Percentiles rank a stretch among this genome's conserved stretches.
Conservation (phyloP, 2,797 vertebrate genomes). For the Channallabes apus region DNA sequence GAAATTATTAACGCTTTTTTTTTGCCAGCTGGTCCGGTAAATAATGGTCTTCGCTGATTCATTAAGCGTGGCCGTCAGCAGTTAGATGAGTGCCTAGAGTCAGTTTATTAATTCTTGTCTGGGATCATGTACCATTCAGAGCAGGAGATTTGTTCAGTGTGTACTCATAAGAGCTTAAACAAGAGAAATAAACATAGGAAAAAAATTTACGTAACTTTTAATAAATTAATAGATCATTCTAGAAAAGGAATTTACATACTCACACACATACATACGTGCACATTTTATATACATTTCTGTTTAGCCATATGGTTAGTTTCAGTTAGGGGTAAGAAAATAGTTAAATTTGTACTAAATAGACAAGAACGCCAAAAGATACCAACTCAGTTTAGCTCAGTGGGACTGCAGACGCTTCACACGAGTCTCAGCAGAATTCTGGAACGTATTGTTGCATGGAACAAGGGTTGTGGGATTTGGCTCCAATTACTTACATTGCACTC, state of each 20-base stretch:
- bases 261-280: neutral
- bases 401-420: neutral
- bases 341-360: too few relatives aligned
- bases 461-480: too few relatives aligned
- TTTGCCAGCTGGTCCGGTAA: constrained; percentile 60
- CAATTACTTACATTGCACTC: too few relatives aligned
- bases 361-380: too few relatives aligned
- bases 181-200: neutral
- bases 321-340: too few relatives aligned
- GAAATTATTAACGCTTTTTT: constrained; percentile 62
- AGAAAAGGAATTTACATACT: neutral
- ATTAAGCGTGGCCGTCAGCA: constrained; percentile 65
- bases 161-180: neutral
- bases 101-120: constrained; percentile 72
- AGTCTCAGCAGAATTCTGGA: too few relatives aligned
- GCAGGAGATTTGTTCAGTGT: neutral
- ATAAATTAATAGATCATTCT: neutral
- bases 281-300: too few relatives aligned
- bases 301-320: too few relatives aligned
- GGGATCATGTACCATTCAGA: constrained; percentile 67
- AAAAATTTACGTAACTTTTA: neutral
- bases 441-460: too few relatives aligned
- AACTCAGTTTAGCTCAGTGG: too few relatives aligned
- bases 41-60: constrained; percentile 74
- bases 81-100: constrained; percentile 43